Percentiles rank a stretch among this genome's conserved stretches.
Conservation (phyloP, 64 coral and sea anemone genomes). For the Stylophora pistillata region DNA sequence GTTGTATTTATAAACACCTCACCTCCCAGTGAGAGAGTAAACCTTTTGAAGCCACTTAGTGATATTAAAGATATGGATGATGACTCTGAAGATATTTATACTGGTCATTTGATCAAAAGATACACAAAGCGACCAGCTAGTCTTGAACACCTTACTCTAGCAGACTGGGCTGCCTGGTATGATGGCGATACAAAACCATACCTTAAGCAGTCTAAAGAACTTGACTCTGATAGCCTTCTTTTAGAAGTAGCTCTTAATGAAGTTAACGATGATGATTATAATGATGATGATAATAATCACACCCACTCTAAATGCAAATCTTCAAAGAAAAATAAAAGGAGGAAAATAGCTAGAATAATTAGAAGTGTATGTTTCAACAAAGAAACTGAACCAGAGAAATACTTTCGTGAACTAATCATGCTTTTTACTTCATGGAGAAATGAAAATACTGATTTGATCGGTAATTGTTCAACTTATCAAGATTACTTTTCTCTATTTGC, state of each 20-base stretch:
- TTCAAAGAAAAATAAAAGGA: too few species aligned
- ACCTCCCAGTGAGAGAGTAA: constrained; percentile 18
- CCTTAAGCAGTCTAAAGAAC: not conserved
- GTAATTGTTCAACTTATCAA: too few species aligned
- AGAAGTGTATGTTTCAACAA: too few species aligned
- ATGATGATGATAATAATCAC: not conserved
- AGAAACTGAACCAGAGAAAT: too few species aligned
- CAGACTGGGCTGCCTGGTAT: constrained; percentile 28
- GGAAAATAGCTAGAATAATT: too few species aligned
- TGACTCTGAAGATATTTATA: not conserved
- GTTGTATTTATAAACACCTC: constrained; percentile 11
- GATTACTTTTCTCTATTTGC: too few species aligned
- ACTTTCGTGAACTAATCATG: too few species aligned
- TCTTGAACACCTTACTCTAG: not conserved
- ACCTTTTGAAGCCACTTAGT: not conserved
- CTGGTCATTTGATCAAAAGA: not conserved
- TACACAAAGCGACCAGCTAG: constrained; percentile 1
- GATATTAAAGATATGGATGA: not conserved
- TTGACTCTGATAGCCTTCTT: constrained; percentile 13
- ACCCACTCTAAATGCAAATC: too few species aligned
- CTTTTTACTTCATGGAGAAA: too few species aligned
- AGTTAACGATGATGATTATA: constrained; percentile 9
- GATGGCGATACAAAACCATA: not conserved
- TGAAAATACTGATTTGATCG: too few species aligned
- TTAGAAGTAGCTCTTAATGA: not conserved